Conservation (phyloP, 2,113 vertebrate genomes). For the Myotis brandtii region DNA sequence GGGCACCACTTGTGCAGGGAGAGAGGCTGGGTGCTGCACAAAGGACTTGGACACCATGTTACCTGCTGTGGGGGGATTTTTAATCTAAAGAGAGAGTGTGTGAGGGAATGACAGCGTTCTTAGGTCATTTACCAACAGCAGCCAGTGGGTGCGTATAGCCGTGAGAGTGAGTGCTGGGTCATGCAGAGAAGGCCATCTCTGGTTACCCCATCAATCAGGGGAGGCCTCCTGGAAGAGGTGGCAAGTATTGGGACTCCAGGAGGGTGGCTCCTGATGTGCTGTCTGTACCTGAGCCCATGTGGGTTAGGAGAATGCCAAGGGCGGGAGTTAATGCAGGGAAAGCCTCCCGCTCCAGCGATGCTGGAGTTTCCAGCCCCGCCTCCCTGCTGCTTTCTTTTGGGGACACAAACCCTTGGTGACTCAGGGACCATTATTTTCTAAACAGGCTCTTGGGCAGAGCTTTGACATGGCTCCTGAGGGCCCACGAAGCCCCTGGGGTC, state of each 20-base stretch:
- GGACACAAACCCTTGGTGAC: background rate
- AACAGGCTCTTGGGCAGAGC: background rate
- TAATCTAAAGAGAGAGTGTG: background rate
- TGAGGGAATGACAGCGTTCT: background rate
- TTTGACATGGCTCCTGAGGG: background rate
- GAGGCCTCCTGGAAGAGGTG: slow-evolving; percentile 4
- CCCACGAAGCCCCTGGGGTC: background rate
- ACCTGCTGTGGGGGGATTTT: background rate
- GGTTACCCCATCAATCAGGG: background rate
- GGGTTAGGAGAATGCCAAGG: background rate
- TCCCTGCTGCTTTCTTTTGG: background rate
- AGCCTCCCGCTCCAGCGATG: fast-evolving
- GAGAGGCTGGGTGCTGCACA: background rate
- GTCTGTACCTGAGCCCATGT: background rate
- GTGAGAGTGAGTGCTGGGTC: background rate
- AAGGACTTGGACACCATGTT: fast-evolving
- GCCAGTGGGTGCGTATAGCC: fast-evolving
- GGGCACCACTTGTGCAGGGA: background rate
- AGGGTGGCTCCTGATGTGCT: background rate
- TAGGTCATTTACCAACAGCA: background rate
- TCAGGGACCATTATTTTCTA: background rate
- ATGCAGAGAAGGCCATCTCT: fast-evolving
- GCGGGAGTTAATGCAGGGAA: background rate
- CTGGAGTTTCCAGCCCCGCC: background rate
- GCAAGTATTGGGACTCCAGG: background rate